Conservation (phyloP, 1,140 invertebrate species). For the Hypsibius dujardini region DNA sequence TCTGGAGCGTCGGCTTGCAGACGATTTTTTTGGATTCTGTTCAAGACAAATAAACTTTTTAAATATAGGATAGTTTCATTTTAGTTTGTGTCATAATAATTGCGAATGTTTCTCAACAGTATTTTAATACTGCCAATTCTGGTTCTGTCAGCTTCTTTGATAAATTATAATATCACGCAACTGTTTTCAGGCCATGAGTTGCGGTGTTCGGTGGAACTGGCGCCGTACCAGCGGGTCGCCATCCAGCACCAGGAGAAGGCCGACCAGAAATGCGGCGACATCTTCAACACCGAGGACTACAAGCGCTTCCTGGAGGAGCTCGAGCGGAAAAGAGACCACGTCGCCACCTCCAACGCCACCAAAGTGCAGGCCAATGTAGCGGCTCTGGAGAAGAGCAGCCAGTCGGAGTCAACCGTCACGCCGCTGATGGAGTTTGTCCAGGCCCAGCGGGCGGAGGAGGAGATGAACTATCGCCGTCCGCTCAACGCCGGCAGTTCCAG, state of each 20-base stretch:
- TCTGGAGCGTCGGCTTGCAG: constrained; percentile 11
- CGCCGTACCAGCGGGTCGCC: constrained; percentile 75
- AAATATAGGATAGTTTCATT: too few relatives aligned
- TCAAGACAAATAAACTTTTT: too few relatives aligned
- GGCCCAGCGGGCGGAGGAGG: constrained; percentile 48
- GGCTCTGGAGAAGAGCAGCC: constrained; percentile 34
- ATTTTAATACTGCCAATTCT: too few relatives aligned
- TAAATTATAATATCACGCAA: too few relatives aligned
- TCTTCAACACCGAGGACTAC: constrained; percentile 30
- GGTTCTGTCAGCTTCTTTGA: too few relatives aligned
- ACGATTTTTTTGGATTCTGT: constrained; percentile 24
- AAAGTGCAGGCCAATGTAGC: constrained; percentile 18
- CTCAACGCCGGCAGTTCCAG: neutral
- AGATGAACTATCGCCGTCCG: constrained; percentile 10
- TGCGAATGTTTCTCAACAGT: too few relatives aligned
- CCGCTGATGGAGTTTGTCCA: constrained; percentile 72
- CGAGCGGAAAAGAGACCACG: constrained; percentile 37
- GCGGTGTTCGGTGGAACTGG: constrained; percentile 80
- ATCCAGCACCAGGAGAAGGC: constrained; percentile 55
- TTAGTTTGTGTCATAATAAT: too few relatives aligned
- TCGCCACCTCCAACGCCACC: neutral
- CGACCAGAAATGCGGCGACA: constrained; percentile 66
- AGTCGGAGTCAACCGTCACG: constrained; percentile 49
- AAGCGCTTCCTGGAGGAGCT: constrained; percentile 29
- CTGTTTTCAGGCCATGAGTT: constrained; percentile 54